These are phyloP conservation scores for Arenicola marina DNA, from an alignment of 2,888 invertebrate genomes.

Conservation along the genomic window DNA sequence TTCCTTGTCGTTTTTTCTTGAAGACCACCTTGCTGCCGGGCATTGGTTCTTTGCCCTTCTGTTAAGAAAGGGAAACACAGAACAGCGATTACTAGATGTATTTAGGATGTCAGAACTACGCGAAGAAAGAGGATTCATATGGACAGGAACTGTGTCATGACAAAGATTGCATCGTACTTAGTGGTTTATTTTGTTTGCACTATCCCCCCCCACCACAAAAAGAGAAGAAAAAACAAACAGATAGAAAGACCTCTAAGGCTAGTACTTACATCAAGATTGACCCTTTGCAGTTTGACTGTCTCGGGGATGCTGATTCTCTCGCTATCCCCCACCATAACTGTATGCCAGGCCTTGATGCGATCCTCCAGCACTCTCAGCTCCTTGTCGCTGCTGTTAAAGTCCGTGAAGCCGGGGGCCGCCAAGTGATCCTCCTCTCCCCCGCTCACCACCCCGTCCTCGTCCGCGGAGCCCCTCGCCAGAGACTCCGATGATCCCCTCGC, in stretches of 20 bases:
- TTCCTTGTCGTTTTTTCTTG: not conserved
- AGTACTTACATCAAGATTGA: not conserved
- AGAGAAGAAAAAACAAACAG: too few relatives aligned
- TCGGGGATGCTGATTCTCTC: not conserved
- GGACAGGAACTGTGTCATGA: too few relatives aligned
- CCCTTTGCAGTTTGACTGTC: not conserved
- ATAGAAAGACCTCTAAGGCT: too few relatives aligned
- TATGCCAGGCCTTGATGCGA: not conserved
- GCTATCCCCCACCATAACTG: not conserved
- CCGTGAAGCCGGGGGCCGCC: not conserved
- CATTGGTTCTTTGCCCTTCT: not conserved
- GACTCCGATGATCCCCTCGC: not conserved
- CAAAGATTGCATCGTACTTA: too few relatives aligned
- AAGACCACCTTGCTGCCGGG: not conserved
- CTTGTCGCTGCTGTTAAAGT: conserved; percentile 2
- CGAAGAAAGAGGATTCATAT: too few relatives aligned
- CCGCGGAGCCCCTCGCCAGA: not conserved
- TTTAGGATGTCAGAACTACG: too few relatives aligned
- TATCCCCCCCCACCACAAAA: too few relatives aligned
- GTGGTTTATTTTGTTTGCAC: too few relatives aligned
- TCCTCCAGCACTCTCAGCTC: not conserved
- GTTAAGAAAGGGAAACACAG: not conserved
- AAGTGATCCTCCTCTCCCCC: not conserved
- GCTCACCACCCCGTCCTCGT: not conserved
- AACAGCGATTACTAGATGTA: not conserved